Conservation (phyloP, 2,113 vertebrate genomes). For the Chascanopsetta lugubris region DNA sequence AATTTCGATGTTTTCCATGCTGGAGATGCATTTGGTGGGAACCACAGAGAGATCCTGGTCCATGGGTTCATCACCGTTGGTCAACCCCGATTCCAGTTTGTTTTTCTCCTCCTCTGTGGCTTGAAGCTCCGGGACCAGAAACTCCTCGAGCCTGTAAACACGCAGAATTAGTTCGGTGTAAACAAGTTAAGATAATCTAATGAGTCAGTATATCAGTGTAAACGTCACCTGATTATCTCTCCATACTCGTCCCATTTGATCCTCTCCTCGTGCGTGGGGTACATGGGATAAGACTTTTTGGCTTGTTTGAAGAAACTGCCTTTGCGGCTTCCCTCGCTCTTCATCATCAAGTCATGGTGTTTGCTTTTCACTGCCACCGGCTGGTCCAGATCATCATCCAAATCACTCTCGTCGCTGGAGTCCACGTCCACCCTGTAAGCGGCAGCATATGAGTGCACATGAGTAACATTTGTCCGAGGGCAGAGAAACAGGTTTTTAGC, state of each 20-base stretch:
- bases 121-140: constrained; percentile 97
- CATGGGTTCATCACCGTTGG: constrained; percentile 98
- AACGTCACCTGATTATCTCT: constrained; percentile 95
- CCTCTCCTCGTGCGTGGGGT: constrained; percentile 94
- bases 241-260: constrained; percentile 99
- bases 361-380: constrained; percentile 89
- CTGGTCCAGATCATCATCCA: constrained; percentile 95
- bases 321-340: constrained; percentile 93
- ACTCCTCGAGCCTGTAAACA: constrained; percentile 90
- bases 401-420: constrained; percentile 96
- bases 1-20: constrained; percentile 93
- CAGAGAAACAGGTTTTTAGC: constrained; percentile 13
- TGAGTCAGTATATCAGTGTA: not conserved
- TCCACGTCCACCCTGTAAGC: constrained; percentile 94
- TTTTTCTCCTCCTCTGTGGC: constrained; percentile 97
- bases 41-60: constrained; percentile 97
- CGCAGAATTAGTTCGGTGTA: not conserved
- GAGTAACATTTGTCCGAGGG: not conserved
- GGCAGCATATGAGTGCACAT: not conserved
- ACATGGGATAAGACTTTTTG: constrained; percentile 98
- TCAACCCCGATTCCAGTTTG: constrained; percentile 92
- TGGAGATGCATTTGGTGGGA: constrained; percentile 94
- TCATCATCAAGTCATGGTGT: constrained; percentile 99
- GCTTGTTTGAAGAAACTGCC: constrained; percentile 99
- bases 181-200: not conserved